A percentile compares a stretch with the other conserved stretches of the same genome.
Evolutionary conservation across 2,888 invertebrate genomes (phyloP).

Genomic region (Dicranocentrus wangi): DNA sequence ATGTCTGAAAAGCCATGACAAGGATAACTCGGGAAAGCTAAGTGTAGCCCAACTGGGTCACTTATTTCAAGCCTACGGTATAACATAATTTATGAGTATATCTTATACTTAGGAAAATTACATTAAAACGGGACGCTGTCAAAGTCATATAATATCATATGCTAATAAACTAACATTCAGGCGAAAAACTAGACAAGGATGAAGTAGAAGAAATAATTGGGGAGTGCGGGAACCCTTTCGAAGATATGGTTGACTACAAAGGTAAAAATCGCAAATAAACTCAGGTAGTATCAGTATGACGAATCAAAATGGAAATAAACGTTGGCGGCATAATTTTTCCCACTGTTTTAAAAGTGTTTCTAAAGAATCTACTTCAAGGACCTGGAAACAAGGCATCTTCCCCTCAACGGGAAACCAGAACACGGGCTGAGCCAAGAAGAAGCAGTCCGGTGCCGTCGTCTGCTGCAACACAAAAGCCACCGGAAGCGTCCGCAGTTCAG

Average conservation of each 20-base stretch:
- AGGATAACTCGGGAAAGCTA: constrained; percentile 96
- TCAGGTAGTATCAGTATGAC: no score
- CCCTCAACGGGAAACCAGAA: neutral
- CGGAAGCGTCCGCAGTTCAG: neutral
- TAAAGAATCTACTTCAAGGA: constrained; percentile 49
- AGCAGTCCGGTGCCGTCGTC: neutral
- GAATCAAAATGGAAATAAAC: no score
- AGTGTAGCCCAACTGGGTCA: constrained; percentile 96
- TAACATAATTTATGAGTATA: no score
- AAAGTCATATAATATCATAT: no score
- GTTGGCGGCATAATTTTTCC: no score
- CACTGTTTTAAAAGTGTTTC: constrained; percentile 29
- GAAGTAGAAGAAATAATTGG: constrained; percentile 54
- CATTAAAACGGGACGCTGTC: no score
- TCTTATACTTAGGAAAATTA: no score
- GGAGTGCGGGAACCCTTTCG: constrained; percentile 40
- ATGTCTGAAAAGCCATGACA: constrained; percentile 99
- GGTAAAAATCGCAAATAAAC: constrained; percentile 20
- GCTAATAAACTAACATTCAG: neutral
- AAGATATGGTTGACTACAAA: constrained; percentile 49
- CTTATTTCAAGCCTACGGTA: constrained; percentile 94
- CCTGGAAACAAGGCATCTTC: constrained; percentile 24
- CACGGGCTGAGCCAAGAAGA: neutral
- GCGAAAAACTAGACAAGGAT: constrained; percentile 54
- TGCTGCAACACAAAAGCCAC: neutral